These are phyloP conservation scores for Tyria jacobaeae DNA, from an alignment of 2,888 invertebrate genomes.

Conservation along the genomic window DNA sequence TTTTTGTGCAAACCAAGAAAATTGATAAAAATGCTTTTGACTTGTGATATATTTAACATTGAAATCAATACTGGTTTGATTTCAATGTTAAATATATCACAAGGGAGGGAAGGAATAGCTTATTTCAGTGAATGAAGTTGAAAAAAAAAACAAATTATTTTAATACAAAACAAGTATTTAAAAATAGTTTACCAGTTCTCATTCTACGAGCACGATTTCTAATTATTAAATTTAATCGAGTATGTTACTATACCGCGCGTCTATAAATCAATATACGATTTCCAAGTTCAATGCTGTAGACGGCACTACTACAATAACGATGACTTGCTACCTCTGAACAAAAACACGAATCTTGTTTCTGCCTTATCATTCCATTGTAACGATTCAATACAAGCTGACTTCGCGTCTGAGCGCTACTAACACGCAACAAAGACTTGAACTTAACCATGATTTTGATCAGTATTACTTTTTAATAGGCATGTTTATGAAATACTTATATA, in stretches of 20 bases:
- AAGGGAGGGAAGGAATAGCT: neutral
- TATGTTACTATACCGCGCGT: conserved; percentile 38
- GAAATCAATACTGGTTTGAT: too few species aligned
- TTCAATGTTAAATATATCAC: too few species aligned
- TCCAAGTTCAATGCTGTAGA: conserved; percentile 71
- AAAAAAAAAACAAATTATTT: conserved; percentile 19
- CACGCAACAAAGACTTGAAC: conserved; percentile 52
- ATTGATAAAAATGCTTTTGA: neutral
- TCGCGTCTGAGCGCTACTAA: conserved; percentile 56
- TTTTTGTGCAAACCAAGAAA: neutral
- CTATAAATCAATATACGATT: conserved; percentile 48
- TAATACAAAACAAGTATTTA: conserved; percentile 18
- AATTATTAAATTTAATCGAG: conserved; percentile 38
- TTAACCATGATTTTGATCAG: conserved; percentile 10
- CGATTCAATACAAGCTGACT: conserved; percentile 50
- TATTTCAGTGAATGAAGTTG: neutral
- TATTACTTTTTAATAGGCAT: neutral
- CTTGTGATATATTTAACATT: neutral
- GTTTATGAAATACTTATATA: neutral
- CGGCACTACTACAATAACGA: conserved; percentile 58
- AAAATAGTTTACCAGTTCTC: conserved; percentile 22
- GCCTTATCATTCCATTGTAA: conserved; percentile 60
- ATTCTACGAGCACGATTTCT: conserved; percentile 37
- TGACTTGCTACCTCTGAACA: conserved; percentile 60
- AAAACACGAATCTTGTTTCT: conserved; percentile 56